Base-by-base conservation (phyloP, 2,888 invertebrate species). In the Alviniconcha strummeri region DNA sequence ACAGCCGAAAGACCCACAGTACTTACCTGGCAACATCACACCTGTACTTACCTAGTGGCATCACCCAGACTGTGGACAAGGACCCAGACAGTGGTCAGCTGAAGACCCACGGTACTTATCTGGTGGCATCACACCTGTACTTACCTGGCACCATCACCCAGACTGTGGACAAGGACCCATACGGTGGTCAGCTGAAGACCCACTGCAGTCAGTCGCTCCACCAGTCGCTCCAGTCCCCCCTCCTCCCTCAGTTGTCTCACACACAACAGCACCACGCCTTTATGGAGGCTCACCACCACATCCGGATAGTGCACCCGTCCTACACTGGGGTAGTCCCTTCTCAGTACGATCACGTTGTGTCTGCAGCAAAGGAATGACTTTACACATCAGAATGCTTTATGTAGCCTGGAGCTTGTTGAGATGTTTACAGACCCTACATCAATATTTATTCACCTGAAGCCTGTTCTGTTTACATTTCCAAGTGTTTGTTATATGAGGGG, bases 321-420 rank as follows among this genome's bases (percentile, higher is more conserved):
- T 17, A 77, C 17, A n/a, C 19, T 56, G 13, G 19, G 13, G 57
- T 77, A 82, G 77, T 82, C 77, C n/a, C 82, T 82, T 9, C 67
- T 64, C 56, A 82, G 15, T 56, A 82, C 77, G 19, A 82, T 55
- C n/a, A 82, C 75, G 82, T 77, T 77, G 71, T 82, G 77, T 71
- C 82, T 82, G 82, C 15, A 79, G 9, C 8, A 60, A 60, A 36
- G 36, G 36, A 36, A 36, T 36, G 36, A 36, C 36, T 36, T 36
- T 36, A 36, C 36, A 1, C 36, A 36, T 36, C 36, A 36, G 36
- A 36, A 36, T 36, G 36, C 36, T 36, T 36, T 36, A 36, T 36
- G 36, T 36, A 36, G 36, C 36, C 36, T 1, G 3, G 0, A 36
- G 36, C 36, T 36, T 36, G 36, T 36, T 36, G 36, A 36, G 36